These are phyloP conservation scores for Clavelina lepadiformis DNA, from an alignment of 23 tunicate species.

Conservation along the genomic window DNA sequence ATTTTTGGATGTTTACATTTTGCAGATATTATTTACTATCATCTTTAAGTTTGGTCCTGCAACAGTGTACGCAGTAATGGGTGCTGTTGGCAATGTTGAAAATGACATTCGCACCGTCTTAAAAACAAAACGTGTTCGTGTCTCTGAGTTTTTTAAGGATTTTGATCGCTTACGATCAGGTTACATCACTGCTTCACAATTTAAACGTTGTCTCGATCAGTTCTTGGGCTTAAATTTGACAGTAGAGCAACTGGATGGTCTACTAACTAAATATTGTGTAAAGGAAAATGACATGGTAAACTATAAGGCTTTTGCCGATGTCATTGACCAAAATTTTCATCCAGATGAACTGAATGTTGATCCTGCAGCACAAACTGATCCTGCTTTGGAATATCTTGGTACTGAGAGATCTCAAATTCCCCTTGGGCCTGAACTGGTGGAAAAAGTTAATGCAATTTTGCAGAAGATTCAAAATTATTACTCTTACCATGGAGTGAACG, in stretches of 20 bases:
- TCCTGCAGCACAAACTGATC: constrained; percentile 52
- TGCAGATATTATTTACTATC: too few relatives aligned
- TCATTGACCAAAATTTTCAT: constrained; percentile 71
- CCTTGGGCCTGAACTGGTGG: constrained; percentile 29
- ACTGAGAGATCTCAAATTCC: constrained; percentile 56
- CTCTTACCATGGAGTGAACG: constrained; percentile 71
- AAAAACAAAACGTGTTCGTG: constrained; percentile 69
- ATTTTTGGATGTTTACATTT: too few relatives aligned
- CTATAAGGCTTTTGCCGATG: constrained; percentile 64
- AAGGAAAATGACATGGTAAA: constrained; percentile 64
- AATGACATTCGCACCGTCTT: constrained; percentile 68
- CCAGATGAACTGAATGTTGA: constrained; percentile 36
- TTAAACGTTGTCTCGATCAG: constrained; percentile 79
- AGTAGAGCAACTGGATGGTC: constrained; percentile 23
- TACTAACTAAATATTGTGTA: constrained; percentile 54
- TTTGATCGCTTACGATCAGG: constrained; percentile 93
- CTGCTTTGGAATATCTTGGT: constrained; percentile 55
- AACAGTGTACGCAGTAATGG: too few relatives aligned
- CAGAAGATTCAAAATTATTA: constrained; percentile 66
- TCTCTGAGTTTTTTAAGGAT: constrained; percentile 89
- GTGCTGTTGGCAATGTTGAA: constrained; percentile 52
- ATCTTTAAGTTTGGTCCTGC: too few relatives aligned
- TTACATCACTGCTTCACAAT: constrained; percentile 73
- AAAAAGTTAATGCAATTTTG: constrained; percentile 41
- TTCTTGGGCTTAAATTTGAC: constrained; percentile 47